Base-by-base conservation (phyloP, 2,797 vertebrate genomes). In the Arrhamphus sclerolepis region DNA sequence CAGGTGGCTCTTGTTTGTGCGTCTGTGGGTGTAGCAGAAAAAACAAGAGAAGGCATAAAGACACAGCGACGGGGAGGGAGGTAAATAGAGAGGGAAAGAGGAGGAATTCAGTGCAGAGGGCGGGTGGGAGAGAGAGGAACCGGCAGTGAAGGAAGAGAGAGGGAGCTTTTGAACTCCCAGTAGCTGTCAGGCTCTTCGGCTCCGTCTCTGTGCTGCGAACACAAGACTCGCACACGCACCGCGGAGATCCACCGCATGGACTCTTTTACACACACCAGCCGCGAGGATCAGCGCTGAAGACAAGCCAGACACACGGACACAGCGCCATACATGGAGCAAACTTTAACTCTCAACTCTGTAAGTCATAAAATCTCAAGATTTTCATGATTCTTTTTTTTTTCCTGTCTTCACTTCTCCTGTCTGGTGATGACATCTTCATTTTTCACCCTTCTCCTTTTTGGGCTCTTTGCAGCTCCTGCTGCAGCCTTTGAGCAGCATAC, bases 331-430 rank as follows among this genome's bases (percentile, higher is more conserved):
- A 94, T 94, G 93, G 93, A 94, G 86, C 86, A 91, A 89, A 92
- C 83, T 91, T 90, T 93, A 89, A 87, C 85, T 75, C 85, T 91
- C 77, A 90, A 84, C 85, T 87, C 90, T 59, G 93, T 94, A 92
- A 94, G 92, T 93, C 24, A 7, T 46, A 21, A 60, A 61, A 69
- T 47, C 62, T 18, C 43, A 0, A 21, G 34, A 21, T 53, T 18
- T 21, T 26, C 13, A 18, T 70, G 29, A 2, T 66, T 26, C 6
- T 26, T 26, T 26, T 26, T 3, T 26, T 26, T 62, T 46, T 46
- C 40, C 42, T 52, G 53, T 71, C 34, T 38, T 38, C 34, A 14
- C 61, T 40, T 66, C 13, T 20, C 56, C 66, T 38, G 48, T 69
- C 39, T 39, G 17, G n/a, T 21, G 59, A 77, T 87, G 69, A 60